phyloP scores from a whole-genome alignment of 2,113 vertebrate genomes.

The Ptyas mucosa region DNA sequence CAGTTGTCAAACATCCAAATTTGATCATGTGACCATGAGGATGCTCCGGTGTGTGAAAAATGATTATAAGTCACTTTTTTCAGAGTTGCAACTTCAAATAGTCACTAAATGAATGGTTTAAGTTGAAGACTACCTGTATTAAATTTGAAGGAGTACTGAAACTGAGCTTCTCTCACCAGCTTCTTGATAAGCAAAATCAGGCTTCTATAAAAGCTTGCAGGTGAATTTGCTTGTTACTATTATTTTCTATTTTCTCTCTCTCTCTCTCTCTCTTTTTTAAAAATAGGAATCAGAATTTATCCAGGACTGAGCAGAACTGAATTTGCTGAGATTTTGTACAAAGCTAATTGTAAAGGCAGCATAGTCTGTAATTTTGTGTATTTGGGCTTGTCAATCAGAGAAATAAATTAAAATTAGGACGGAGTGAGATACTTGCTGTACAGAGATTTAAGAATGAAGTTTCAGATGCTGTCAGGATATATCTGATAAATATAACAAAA shows the following conservation, averaged over 20 bases:
- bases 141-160: background rate
- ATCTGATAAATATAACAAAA: background rate
- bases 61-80: background rate
- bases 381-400: background rate
- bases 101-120: background rate
- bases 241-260: background rate
- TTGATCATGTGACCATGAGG: background rate
- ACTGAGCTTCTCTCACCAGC: background rate
- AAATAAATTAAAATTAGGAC: background rate
- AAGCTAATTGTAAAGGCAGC: background rate
- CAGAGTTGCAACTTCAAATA: background rate
- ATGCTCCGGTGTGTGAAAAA: background rate
- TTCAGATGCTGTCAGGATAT: background rate
- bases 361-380: background rate
- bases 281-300: background rate
- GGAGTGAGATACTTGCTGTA: background rate
- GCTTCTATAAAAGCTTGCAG: background rate
- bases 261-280: background rate
- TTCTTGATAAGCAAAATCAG: background rate
- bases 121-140: background rate
- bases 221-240: background rate
- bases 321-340: background rate
- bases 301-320: background rate
- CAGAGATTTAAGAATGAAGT: background rate
- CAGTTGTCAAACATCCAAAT: background rate